phyloP scores from a whole-genome alignment of 2,888 invertebrate species.

The Allygus modestus region DNA sequence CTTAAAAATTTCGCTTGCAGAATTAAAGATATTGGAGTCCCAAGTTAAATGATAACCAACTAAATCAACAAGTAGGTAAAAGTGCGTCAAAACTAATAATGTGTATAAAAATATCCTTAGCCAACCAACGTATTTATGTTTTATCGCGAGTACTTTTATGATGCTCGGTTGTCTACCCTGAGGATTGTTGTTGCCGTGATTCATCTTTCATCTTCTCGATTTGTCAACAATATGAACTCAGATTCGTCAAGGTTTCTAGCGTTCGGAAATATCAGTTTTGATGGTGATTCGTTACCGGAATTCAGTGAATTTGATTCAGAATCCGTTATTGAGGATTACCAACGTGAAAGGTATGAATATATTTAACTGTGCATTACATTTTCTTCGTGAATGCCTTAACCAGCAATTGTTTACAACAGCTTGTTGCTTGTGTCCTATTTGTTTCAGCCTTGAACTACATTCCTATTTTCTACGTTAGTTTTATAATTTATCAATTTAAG shows the following conservation, averaged over 20 bases:
- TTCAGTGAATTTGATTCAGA: constrained; percentile 78
- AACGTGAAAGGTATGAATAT: constrained; percentile 75
- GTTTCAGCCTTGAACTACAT: constrained; percentile 19
- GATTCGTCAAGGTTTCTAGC: constrained; percentile 71
- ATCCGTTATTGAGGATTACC: constrained; percentile 76
- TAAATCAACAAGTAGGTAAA: too few species aligned
- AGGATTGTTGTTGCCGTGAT: background rate
- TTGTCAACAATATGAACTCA: constrained; percentile 61
- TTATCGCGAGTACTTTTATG: background rate
- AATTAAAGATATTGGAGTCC: too few species aligned
- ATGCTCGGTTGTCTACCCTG: background rate
- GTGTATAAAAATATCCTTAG: too few species aligned
- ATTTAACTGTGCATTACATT: background rate
- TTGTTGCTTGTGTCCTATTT: constrained; percentile 33
- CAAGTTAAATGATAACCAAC: too few species aligned
- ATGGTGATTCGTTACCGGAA: constrained; percentile 77
- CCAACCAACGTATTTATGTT: too few species aligned
- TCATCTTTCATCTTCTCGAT: background rate
- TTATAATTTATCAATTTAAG: background rate
- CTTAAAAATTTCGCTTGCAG: too few species aligned
- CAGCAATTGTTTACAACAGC: constrained; percentile 21
- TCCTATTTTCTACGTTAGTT: background rate
- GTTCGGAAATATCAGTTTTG: constrained; percentile 77
- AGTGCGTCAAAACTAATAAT: too few species aligned
- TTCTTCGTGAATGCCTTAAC: constrained; percentile 23